phyloP scores from a whole-genome alignment of 1,140 invertebrate genomes.

The Araneus ventricosus region DNA sequence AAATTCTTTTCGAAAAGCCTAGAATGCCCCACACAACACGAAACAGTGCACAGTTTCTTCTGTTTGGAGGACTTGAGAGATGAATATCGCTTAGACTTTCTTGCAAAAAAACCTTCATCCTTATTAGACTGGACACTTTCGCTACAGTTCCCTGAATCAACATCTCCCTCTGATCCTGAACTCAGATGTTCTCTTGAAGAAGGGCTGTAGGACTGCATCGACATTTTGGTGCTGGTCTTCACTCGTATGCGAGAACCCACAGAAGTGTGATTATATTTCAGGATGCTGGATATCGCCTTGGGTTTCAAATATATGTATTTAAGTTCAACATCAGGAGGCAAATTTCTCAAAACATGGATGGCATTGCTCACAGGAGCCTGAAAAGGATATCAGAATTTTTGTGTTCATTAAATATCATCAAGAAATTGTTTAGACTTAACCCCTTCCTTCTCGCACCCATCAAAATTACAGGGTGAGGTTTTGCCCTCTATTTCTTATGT shows the following conservation, averaged over 20 bases:
- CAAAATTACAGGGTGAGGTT: no score
- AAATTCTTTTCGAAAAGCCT: constrained; percentile 32
- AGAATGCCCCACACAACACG: constrained; percentile 34
- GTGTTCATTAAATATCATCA: no score
- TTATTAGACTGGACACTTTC: constrained; percentile 1
- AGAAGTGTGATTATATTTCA: constrained; percentile 40
- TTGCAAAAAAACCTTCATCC: not conserved
- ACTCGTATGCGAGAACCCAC: constrained; percentile 45
- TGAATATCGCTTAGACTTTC: not conserved
- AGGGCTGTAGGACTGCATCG: not conserved
- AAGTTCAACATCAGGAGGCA: constrained; percentile 63
- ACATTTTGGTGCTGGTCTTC: not conserved
- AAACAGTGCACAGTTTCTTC: not conserved
- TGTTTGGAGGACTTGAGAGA: not conserved
- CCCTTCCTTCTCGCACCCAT: no score
- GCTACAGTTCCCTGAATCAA: constrained; percentile 68
- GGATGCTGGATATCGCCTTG: constrained; percentile 35
- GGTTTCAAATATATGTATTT: constrained; percentile 38
- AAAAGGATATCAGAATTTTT: not conserved
- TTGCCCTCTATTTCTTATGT: no score
- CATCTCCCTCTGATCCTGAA: constrained; percentile 64
- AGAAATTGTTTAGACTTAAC: no score
- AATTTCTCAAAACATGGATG: not conserved
- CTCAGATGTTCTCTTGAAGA: not conserved
- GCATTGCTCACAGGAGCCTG: constrained; percentile 53